phyloP scores from a whole-genome alignment of 1,140 invertebrate genomes.

The Belonocnema kinseyi region DNA sequence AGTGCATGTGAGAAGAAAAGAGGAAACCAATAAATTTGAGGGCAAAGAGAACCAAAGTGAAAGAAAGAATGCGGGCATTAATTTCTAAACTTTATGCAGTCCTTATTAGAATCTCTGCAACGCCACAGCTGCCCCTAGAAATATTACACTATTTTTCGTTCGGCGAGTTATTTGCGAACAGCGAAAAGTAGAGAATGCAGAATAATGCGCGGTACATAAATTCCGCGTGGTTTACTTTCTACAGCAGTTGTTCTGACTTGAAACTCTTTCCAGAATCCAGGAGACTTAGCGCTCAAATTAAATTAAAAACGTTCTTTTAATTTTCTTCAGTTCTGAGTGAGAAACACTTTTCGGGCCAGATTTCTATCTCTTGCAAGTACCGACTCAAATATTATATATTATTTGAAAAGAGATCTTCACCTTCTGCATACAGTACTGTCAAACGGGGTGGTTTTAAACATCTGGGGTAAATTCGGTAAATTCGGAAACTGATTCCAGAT shows the following conservation, averaged over 20 bases:
- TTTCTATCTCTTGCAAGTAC: too few species aligned
- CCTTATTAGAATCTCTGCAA: constrained; percentile 50
- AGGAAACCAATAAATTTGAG: too few species aligned
- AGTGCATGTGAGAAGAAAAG: constrained; percentile 24
- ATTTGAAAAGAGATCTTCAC: too few species aligned
- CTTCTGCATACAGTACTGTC: too few species aligned
- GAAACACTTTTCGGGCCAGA: too few species aligned
- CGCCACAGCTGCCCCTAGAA: constrained; percentile 41
- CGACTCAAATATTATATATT: too few species aligned
- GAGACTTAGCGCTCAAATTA: not conserved
- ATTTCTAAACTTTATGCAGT: constrained; percentile 46
- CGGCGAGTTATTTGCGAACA: constrained; percentile 46
- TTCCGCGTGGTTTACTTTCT: constrained; percentile 30
- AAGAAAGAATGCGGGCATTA: constrained; percentile 35
- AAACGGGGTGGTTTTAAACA: too few species aligned
- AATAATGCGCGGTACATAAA: constrained; percentile 42
- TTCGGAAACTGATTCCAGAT: too few species aligned
- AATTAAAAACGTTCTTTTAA: not conserved
- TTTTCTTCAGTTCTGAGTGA: too few species aligned
- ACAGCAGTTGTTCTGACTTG: not conserved
- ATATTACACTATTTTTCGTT: constrained; percentile 49
- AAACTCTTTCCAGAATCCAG: not conserved
- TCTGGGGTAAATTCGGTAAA: too few species aligned
- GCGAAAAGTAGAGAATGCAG: constrained; percentile 17
- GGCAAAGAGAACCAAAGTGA: not conserved